Evolutionary conservation across 2,888 invertebrate genomes (phyloP).

Genomic region (Drosophila niveifrons): DNA sequence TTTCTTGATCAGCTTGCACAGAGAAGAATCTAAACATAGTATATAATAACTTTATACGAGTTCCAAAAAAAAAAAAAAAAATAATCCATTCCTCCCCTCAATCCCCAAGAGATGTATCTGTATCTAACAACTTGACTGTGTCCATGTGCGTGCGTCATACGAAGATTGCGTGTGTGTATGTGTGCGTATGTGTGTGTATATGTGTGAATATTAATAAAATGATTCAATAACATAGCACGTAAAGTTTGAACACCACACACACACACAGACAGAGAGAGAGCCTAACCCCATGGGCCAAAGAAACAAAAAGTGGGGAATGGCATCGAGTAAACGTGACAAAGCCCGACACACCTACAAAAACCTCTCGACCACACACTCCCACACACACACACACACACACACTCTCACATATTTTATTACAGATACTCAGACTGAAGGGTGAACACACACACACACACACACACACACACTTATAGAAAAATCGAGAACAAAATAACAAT

Average conservation of each 20-base stretch:
- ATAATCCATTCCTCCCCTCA: no score
- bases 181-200: conserved; percentile 40
- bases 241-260: conserved; percentile 38
- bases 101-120: background rate
- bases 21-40: no score
- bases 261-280: background rate
- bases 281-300: conserved; percentile 25
- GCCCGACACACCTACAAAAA: conserved; percentile 46
- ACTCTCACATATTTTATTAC: conserved; percentile 35
- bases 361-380: conserved; percentile 20
- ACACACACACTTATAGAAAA: conserved; percentile 14
- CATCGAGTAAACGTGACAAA: conserved; percentile 51
- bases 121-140: background rate
- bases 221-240: conserved; percentile 67
- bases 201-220: conserved; percentile 71
- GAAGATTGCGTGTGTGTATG: conserved; percentile 8
- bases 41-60: no score
- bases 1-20: no score
- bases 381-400: conserved; percentile 14
- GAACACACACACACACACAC: conserved; percentile 16
- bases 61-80: no score
- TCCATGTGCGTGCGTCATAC: conserved; percentile 6
- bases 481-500: conserved; percentile 46
- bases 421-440: conserved; percentile 44
- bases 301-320: conserved; percentile 38